A percentile compares a stretch with the other conserved stretches of the same genome.
Conservation (phyloP, 2,888 invertebrate genomes). For the Melinaea menophilus region DNA sequence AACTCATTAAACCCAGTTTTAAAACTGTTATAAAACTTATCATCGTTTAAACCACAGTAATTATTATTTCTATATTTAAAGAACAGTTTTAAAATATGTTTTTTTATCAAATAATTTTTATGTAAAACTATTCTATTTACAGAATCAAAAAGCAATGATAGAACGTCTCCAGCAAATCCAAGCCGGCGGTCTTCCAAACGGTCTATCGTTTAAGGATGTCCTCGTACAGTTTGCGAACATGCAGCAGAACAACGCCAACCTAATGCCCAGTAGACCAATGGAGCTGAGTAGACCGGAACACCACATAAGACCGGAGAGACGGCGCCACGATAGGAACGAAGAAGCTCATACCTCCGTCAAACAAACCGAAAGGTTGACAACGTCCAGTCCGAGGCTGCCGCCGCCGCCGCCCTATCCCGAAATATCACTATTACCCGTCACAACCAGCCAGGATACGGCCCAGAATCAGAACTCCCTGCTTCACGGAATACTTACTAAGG, state of each 20-base stretch:
- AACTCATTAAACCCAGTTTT: too few species aligned
- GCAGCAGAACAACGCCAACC: slow-evolving; percentile 61
- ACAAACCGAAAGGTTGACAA: slow-evolving; percentile 54
- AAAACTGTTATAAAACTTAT: too few species aligned
- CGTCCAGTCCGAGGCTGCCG: slow-evolving; percentile 66
- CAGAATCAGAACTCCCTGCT: slow-evolving; percentile 81
- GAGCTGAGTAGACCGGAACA: slow-evolving; percentile 59
- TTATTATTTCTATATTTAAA: too few species aligned
- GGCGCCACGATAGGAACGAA: slow-evolving; percentile 51
- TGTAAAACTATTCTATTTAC: slow-evolving; percentile 34
- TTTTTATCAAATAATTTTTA: too few species aligned
- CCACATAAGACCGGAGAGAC: slow-evolving; percentile 52
- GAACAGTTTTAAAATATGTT: too few species aligned
- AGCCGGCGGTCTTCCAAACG: slow-evolving; percentile 66
- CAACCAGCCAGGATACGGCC: slow-evolving; percentile 51
- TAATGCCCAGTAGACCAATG: slow-evolving; percentile 56
- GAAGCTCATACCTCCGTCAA: slow-evolving; percentile 50
- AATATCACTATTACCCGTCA: slow-evolving; percentile 86
- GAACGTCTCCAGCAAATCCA: slow-evolving; percentile 71
- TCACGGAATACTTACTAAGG: slow-evolving; percentile 88
- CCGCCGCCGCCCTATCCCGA: slow-evolving; percentile 86
- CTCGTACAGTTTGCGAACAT: slow-evolving; percentile 85
- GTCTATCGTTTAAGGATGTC: slow-evolving; percentile 83
- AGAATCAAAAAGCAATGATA: slow-evolving; percentile 72
- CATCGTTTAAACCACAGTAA: too few species aligned